These are phyloP conservation scores for Dermochelys coriacea DNA, from an alignment of 2,797 vertebrate genomes.

Conservation along the genomic window DNA sequence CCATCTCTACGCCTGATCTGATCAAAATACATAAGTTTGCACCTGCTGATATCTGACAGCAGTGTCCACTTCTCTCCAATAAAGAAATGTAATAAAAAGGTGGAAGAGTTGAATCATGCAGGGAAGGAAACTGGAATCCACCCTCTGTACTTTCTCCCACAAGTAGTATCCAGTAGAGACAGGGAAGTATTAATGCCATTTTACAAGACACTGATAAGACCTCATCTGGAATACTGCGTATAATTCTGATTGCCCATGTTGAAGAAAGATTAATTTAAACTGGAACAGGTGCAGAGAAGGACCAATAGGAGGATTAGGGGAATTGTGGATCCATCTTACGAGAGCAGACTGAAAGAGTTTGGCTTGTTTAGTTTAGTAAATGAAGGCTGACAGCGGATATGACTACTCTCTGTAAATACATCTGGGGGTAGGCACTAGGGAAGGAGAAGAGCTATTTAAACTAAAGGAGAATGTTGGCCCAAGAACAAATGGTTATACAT, in stretches of 20 bases:
- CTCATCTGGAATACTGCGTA: not conserved
- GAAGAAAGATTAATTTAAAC: not conserved
- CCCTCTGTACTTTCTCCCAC: not conserved
- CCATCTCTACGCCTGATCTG: not conserved
- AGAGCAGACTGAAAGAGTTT: not conserved
- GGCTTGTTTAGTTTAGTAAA: not conserved
- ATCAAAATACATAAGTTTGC: not conserved
- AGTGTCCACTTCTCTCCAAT: not conserved
- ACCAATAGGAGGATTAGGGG: not conserved
- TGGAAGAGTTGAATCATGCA: not conserved
- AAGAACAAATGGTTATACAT: not conserved
- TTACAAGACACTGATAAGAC: not conserved
- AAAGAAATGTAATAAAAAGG: not conserved
- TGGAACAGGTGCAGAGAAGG: not conserved
- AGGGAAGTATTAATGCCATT: not conserved
- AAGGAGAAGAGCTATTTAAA: not conserved
- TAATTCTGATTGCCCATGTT: not conserved
- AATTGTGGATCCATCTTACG: not conserved
- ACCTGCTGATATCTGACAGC: not conserved
- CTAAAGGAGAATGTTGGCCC: not conserved
- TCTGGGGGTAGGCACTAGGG: not conserved
- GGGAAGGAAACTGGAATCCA: not conserved
- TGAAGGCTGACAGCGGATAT: not conserved
- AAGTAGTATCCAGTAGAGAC: not conserved
- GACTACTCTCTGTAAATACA: not conserved